Evolutionary conservation across 2,797 vertebrate species (phyloP), one percentile per base, ranked within the genome.

Genomic region (Sebastes trivittatus): DNA sequence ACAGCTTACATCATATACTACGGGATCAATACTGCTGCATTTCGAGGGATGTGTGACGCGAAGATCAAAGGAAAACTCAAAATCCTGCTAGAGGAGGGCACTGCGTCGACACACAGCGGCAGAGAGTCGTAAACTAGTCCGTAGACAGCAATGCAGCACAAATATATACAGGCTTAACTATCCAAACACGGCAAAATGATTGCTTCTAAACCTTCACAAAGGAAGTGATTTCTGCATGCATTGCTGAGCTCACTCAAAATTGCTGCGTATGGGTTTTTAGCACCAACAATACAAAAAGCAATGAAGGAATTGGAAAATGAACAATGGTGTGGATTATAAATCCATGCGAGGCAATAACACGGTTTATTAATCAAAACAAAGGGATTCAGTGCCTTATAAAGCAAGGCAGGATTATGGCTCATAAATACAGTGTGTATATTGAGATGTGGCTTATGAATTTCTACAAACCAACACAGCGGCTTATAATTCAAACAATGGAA

Each of bases 281-380:
- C 49, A 30, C 42, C 56, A 25, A 38, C 46, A 84, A 76, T 7
- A 52, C 32, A 62, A 87, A 75, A 54, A 42, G 74, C 72, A 73
- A 46, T 75, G 27, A 77, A 77, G 56, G 67, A 83, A 73, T 34
- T 58, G 56, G 68, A 71, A 42, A 71, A 60, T 30, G 75, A 83
- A 86, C 78, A 77, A 74, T 60, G 78, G 61, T 14, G 61, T 32
- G 68, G 84, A 87, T 91, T 88, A 87, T 69, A 77, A 87, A 84
- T 82, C 77, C 71, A 61, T 67, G 78, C 76, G 6, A 78, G 68
- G 67, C 80, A 86, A 84, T 89, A 84, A 89, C 80, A 84, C 30
- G 66, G 82, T 6, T 76, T 88, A 90, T 88, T 90, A 90, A 90
- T 93, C 87, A 85, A 88, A 88, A 88, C 87, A 76, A 86, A 75